Base-by-base conservation (phyloP, 2,797 vertebrate species). In the Aplochiton taeniatus region DNA sequence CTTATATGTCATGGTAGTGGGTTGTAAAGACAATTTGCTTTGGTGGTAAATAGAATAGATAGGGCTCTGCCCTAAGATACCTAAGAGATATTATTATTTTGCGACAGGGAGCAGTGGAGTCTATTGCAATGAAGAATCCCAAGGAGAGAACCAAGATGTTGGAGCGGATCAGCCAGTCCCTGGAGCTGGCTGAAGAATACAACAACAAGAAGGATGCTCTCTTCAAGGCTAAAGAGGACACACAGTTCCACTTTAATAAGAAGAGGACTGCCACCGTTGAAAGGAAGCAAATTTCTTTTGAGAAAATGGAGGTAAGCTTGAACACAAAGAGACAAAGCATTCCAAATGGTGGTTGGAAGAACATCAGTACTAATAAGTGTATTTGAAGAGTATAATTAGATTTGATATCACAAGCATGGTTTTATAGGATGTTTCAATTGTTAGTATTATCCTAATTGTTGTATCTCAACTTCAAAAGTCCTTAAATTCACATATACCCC, bases 101-200 rank as follows among this genome's bases (percentile, higher is more conserved):
- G 43, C 77, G 74, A 61, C 70, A 98, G 98, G 97, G 97, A 70
- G 90, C 94, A 46, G 94, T 98, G 59, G 96, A 99, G 84, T 94
- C 90, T 0, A 96, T 99, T 57, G 95, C 96, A 52, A 83, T 97
- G 92, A 98, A 95, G 79, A 94, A 94, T 56, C 93, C 96, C 0
- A 96, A 92, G 74, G 96, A 98, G 70, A 91, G 94, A 77, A 94
- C 94, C 63, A 94, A 93, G 20, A 93, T 98, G 83, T 95, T 99
- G 72, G 96, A 99, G 81, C 79, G 72, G 61, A 95, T 99, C 74
- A 96, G 96, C 78, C 88, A 88, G 82, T 99, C 98, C 0, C 78
- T 78, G 61, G 93, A 96, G 46, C 87, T 90, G 55, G 82, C 89
- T 44, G 85, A 83, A n/a, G 93, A 96, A 11, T 99, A 99, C 69